Conservation (phyloP, 2,888 invertebrate genomes). For the Odontocolon sp. region DNA sequence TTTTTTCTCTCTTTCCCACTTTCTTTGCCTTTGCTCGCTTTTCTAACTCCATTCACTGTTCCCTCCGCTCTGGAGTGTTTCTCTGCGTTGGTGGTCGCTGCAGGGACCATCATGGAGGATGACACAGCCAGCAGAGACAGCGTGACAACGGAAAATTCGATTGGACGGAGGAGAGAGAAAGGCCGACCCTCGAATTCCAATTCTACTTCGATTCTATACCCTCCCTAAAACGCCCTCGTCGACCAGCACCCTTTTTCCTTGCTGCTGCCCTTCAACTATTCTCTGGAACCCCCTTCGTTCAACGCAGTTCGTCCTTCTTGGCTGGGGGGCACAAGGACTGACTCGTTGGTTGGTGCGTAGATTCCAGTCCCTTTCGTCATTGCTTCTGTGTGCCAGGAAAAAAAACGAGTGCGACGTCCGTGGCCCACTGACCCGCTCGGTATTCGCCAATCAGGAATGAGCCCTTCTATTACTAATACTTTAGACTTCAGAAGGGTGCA, state of each 20-base stretch:
- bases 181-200: conserved; percentile 57
- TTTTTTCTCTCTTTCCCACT: conserved; percentile 5
- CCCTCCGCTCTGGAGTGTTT: background rate
- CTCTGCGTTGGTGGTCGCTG: conserved; percentile 13
- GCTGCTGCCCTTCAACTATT: conserved; percentile 46
- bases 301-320: conserved; percentile 12
- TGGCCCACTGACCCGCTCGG: conserved; percentile 76
- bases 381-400: conserved; percentile 1
- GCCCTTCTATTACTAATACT: conserved; percentile 30
- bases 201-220: conserved; percentile 54
- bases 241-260: conserved; percentile 43
- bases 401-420: conserved; percentile 59
- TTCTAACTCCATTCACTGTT: conserved; percentile 13
- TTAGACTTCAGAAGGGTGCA: conserved; percentile 23
- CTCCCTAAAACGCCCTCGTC: conserved; percentile 35
- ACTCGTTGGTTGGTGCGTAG: conserved; percentile 34
- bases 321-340: conserved; percentile 16
- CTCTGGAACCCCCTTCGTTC: conserved; percentile 37
- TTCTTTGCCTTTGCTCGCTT: background rate
- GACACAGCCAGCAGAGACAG: conserved; percentile 43
- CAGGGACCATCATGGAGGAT: conserved; percentile 19
- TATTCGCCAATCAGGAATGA: conserved; percentile 65
- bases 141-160: conserved; percentile 63
- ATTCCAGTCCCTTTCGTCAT: conserved; percentile 54
- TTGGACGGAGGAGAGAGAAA: conserved; percentile 49